Evolutionary conservation across 2,888 invertebrate genomes (phyloP).

Genomic region (Cryptocephalus primarius): DNA sequence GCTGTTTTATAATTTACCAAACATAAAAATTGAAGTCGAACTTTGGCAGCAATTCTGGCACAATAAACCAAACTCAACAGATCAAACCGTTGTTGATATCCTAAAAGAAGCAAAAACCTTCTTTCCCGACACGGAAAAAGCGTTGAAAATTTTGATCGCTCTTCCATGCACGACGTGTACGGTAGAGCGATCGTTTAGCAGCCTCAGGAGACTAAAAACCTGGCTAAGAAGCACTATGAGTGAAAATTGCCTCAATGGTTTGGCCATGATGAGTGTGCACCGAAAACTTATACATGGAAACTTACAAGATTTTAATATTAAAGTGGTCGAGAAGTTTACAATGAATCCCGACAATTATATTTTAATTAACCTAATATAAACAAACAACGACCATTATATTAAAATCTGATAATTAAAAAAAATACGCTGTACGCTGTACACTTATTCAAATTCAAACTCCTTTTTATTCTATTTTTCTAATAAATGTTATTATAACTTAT

Average conservation of each 20-base stretch:
- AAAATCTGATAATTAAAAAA: no score
- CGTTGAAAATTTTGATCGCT: constrained; percentile 3
- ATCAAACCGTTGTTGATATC: constrained; percentile 6
- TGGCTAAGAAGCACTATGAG: constrained; percentile 3
- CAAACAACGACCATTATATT: background rate
- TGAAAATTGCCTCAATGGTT: background rate
- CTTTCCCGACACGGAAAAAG: constrained; percentile 2
- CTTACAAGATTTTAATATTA: constrained; percentile 2
- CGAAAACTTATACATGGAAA: background rate
- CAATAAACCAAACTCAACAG: constrained; percentile 1
- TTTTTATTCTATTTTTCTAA: no score
- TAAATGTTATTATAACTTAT: no score
- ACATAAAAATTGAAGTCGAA: constrained; percentile 6
- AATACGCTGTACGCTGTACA: no score
- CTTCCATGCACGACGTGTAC: constrained; percentile 4
- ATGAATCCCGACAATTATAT: constrained; percentile 2
- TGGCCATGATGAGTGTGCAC: constrained; percentile 2
- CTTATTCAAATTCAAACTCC: no score
- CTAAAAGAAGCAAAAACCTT: constrained; percentile 4
- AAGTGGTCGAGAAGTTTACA: constrained; percentile 3
- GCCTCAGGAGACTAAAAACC: constrained; percentile 3
- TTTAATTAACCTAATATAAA: constrained; percentile 1
- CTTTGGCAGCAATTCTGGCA: constrained; percentile 5
- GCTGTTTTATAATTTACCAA: constrained; percentile 4
- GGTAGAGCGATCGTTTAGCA: constrained; percentile 4